These are phyloP conservation scores for Polydrusus tereticollis DNA, from an alignment of 2,888 invertebrate genomes.

Conservation along the genomic window DNA sequence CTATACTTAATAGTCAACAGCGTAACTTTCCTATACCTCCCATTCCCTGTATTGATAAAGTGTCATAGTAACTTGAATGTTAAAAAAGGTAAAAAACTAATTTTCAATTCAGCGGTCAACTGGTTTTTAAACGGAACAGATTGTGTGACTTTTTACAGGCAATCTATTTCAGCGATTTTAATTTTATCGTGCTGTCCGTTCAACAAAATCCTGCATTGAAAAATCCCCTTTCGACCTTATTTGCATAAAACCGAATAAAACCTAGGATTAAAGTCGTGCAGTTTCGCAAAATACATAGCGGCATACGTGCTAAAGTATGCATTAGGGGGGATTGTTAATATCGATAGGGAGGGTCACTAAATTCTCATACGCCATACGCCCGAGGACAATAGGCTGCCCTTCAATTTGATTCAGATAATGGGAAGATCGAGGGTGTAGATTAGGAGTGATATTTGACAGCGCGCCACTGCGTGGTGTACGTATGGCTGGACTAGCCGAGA, in stretches of 20 bases:
- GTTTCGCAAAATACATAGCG: constrained; percentile 37
- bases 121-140: not conserved
- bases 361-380: constrained; percentile 31
- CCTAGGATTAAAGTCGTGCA: constrained; percentile 35
- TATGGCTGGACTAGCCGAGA: not conserved
- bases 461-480: not conserved
- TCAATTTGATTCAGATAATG: constrained; percentile 37
- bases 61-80: no score
- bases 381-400: constrained; percentile 33
- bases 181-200: constrained; percentile 8
- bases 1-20: no score
- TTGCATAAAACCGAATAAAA: constrained; percentile 42
- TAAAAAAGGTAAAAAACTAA: no score
- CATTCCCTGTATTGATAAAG: no score
- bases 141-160: constrained; percentile 16
- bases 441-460: constrained; percentile 22
- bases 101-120: not conserved
- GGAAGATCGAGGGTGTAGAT: constrained; percentile 38
- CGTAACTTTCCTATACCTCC: no score
- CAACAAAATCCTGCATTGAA: constrained; percentile 14
- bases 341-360: constrained; percentile 32
- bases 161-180: constrained; percentile 21
- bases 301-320: constrained; percentile 36
- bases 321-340: constrained; percentile 40
- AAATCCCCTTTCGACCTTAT: constrained; percentile 23